Evolutionary conservation across 2,113 vertebrate genomes (phyloP), one percentile per base, ranked within the genome.

Genomic region (Microtus ochrogaster): DNA sequence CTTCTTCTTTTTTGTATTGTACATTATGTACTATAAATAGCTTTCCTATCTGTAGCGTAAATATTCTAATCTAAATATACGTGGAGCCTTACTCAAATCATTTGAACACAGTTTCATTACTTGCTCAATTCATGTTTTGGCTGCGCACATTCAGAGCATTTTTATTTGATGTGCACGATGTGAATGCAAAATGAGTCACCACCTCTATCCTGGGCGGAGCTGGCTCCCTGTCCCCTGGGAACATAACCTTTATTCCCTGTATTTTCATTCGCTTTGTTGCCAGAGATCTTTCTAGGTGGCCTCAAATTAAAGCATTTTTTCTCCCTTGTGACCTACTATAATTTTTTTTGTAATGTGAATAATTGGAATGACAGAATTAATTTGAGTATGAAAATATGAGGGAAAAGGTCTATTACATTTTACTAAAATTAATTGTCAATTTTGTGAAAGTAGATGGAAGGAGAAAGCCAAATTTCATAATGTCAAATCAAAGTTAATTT

Each of bases 331-430:
- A 92, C 76, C 76, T 95, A 41, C n/a, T 90, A 47, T 86, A 74
- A 93, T 94, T 96, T 97, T 96, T 97, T 97, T 92, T 33, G 66
- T 77, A 92, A 95, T 97, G 81, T 96, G 97, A 96, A 94, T 96
- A 96, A 97, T 96, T 96, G 72, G 95, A 81, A 96, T 95, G 92
- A 96, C 93, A 95, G 94, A 96, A 87, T 97, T 96, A 96, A 96
- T 95, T 94, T 97, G 87, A 95, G n/a, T 96, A 82, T 93, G 92
- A 97, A 96, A 96, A 97, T 95, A 92, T 74, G 55, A 77, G 82
- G 49, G 49, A 36, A 93, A 88, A 96, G 89, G 92, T 96, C 93
- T 85, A 94, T 73, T 94, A 95, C 28, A 92, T 81, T 94, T 96
- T 97, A 87, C 63, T 97, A 44, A 93, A 86, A 94, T 94, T 96